Conservation (phyloP, 1,140 invertebrate genomes). For the Phthorimaea operculella region DNA sequence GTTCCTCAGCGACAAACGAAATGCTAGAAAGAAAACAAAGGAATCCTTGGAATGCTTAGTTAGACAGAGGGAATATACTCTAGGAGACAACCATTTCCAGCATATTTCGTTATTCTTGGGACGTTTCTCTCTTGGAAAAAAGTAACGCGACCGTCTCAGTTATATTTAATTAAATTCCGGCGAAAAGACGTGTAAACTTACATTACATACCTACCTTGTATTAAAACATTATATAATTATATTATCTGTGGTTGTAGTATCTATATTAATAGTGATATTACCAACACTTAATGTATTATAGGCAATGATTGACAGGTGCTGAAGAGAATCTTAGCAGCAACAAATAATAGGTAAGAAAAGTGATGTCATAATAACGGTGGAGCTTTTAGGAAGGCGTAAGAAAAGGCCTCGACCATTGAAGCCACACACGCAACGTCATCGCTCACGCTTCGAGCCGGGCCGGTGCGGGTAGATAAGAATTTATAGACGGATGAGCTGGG, state of each 20-base stretch:
- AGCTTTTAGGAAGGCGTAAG: slow-evolving; percentile 18
- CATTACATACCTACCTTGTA: no score
- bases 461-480: slow-evolving; percentile 47
- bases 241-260: no score
- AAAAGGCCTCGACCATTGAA: slow-evolving; percentile 27
- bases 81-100: not conserved
- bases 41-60: slow-evolving; percentile 6
- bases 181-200: slow-evolving; percentile 5
- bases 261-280: no score
- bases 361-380: slow-evolving; percentile 26
- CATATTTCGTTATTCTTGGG: slow-evolving; percentile 4
- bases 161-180: slow-evolving; percentile 41
- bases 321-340: not conserved
- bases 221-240: no score
- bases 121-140: slow-evolving; percentile 10
- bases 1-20: not conserved
- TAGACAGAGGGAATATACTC: not conserved
- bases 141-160: slow-evolving; percentile 13
- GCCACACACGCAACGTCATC: slow-evolving; percentile 40
- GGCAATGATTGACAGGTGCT: not conserved
- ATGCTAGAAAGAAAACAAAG: slow-evolving; percentile 26
- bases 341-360: slow-evolving; percentile 19
- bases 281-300: no score
- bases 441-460: slow-evolving; percentile 32
- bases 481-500: slow-evolving; percentile 44